Evolutionary conservation across 2,113 vertebrate species (phyloP).

Genomic region (Nesoenas mayeri): DNA sequence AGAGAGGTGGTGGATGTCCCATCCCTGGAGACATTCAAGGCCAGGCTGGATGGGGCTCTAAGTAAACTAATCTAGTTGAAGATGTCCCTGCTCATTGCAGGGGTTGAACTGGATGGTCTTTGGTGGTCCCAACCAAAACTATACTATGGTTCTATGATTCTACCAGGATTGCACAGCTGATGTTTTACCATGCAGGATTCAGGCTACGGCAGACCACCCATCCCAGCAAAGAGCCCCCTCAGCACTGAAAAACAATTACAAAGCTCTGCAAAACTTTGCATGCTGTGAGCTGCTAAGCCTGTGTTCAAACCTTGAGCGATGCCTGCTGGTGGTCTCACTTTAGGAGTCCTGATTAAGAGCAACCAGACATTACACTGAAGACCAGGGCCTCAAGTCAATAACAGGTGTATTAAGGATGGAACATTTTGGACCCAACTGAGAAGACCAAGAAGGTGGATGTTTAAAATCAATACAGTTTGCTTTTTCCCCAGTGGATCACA

Average conservation of each 20-base stretch:
- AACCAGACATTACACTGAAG: not conserved
- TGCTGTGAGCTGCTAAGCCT: not conserved
- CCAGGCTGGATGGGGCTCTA: too few relatives aligned
- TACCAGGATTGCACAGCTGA: not conserved
- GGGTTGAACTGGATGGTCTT: too few relatives aligned
- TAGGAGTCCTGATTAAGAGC: not conserved
- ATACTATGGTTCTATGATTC: too few relatives aligned
- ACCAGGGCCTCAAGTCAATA: not conserved
- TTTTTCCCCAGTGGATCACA: not conserved
- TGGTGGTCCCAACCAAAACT: not conserved
- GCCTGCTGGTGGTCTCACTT: not conserved
- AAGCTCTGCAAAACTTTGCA: not conserved
- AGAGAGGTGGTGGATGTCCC: too few relatives aligned
- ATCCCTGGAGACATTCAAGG: too few relatives aligned
- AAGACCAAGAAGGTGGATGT: not conserved
- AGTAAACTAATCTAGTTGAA: too few relatives aligned
- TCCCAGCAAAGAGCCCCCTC: not conserved
- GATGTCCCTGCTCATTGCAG: too few relatives aligned
- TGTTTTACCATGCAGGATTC: not conserved
- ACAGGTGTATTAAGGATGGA: not conserved
- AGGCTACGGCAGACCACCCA: accelerated
- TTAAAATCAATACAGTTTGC: not conserved
- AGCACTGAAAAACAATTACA: not conserved
- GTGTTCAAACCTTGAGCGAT: accelerated
- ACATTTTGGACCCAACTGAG: not conserved